Evolutionary conservation across 2,797 vertebrate species (phyloP), one percentile per base, ranked within the genome.

Genomic region (Crotalus adamanteus): DNA sequence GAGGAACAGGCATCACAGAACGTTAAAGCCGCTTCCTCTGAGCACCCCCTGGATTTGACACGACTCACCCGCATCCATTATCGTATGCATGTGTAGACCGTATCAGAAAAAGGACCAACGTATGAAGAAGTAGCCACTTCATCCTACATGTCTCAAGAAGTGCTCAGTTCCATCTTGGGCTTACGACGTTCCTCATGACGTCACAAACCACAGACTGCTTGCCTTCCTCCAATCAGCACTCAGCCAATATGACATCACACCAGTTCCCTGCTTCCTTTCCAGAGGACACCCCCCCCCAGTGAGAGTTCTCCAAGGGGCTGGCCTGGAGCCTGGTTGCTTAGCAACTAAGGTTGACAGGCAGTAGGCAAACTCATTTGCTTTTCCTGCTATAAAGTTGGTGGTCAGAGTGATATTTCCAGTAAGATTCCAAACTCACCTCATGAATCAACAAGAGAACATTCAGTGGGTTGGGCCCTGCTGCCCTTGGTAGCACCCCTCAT

Each of bases 101-200:
- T 14, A 65, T 3, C 26, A 86, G 9, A 28, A 53, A 31, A 85
- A 92, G 89, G 65, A 47, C 37, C 65, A 91, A 55, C 13, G 92
- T 6, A 3, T 60, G 51, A 56, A 88, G 51, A 5, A 65, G 59
- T 6, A 88, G 31, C 63, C 59, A 13, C 89, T 65, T 88, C 93
- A 94, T 94, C 91, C 69, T 94, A 31, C 86, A 85, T 83, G 51
- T 42, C 89, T 61, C 31, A 18, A 61, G 63, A 47, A 57, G 18
- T 3, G 59, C n/a, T 26, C 20, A 26, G 8, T 31, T 88, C 63
- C 91, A 47, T 37, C 1, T 83, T 47, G 73, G 37, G 18, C 20
- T 26, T 2, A 6, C 13, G 51, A 69, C 25, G 4, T 14, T 26
- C 37, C 42, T 87, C 9, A 6, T 90, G 93, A 94, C 28, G 2